Percentiles rank a stretch among this genome's conserved stretches.
Conservation (phyloP, 1,140 invertebrate genomes). For the Caligus rogercresseyi region DNA sequence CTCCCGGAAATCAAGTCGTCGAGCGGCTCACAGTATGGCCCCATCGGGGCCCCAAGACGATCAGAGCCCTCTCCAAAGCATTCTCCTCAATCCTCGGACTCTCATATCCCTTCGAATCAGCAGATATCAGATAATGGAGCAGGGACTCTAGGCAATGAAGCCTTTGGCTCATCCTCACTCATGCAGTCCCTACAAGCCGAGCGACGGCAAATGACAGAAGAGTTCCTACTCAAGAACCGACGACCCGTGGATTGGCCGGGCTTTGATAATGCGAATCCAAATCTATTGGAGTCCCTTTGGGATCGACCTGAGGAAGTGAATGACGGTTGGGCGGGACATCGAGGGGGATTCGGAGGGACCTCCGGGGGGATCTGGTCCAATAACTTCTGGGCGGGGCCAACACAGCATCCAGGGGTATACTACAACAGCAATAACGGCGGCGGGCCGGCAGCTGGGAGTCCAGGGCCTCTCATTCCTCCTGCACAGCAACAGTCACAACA, state of each 20-base stretch:
- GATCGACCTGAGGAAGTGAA: conserved; percentile 1
- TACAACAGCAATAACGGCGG: neutral
- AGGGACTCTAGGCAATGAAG: neutral
- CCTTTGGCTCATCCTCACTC: neutral
- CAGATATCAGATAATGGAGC: neutral
- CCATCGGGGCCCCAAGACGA: conserved; percentile 3
- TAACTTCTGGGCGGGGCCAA: neutral
- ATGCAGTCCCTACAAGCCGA: conserved; percentile 4
- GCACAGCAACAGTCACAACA: neutral
- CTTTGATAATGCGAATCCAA: neutral
- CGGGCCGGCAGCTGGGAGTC: neutral
- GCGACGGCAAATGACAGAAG: conserved; percentile 8
- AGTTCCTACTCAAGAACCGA: conserved; percentile 1
- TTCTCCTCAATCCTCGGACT: neutral
- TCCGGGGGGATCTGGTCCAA: neutral
- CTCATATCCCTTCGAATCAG: neutral
- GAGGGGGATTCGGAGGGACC: neutral
- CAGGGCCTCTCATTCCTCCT: too few relatives aligned
- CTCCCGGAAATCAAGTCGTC: conserved; percentile 24
- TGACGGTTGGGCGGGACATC: neutral
- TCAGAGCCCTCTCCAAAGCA: neutral
- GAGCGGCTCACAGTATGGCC: conserved; percentile 6
- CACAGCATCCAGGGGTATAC: neutral
- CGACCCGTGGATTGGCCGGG: conserved; percentile 3
- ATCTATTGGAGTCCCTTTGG: conserved; percentile 2